Evolutionary conservation across 2,888 invertebrate species (phyloP), one percentile per base, ranked within the genome.

Genomic region (Chelonus formosanus): DNA sequence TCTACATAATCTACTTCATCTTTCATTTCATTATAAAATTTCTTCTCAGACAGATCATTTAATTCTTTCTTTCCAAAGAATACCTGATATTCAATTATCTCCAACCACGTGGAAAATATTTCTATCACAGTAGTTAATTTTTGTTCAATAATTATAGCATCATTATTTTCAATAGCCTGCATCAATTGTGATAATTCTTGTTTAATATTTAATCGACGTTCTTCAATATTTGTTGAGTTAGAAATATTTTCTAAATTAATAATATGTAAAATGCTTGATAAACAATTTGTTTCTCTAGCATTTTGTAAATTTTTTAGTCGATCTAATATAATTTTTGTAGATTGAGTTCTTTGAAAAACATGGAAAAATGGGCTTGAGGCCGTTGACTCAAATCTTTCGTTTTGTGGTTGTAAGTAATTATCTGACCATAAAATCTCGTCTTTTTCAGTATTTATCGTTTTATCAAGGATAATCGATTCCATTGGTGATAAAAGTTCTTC

Each of bases 1-100:
- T 90, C 90, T 8, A 92, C 89, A 71, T 88, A 88, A 32, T 85
- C 86, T 10, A 92, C 87, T 80, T 93, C 92, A 54, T 90, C 87
- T 65, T 87, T 87, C 3, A 92, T 85, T 75, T 89, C 87, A 71
- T 87, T 87, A 54, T 92, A 87, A 0, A 71, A 75, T 3, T 63
- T 72, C 5, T 68, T 66, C 36, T 81, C 73, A 55, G 73, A 73
- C 0, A 78, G 79, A 0, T 79, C 80, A 35, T 8, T 67, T 1
- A 75, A 76, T 34, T 68, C 74, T 62, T 80, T 78, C 50, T 72
- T 76, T 68, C 87, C 88, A 34, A 89, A 80, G 74, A 89, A 91
- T 55, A 94, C 91, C 75, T 90, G 89, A 73, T 93, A 93, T 79
- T 94, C 93, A 67, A 95, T 92, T 35, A 92, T 93, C 85, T 95